phyloP scores from a whole-genome alignment of 2,113 vertebrate species.

The Neoarius graeffei region DNA sequence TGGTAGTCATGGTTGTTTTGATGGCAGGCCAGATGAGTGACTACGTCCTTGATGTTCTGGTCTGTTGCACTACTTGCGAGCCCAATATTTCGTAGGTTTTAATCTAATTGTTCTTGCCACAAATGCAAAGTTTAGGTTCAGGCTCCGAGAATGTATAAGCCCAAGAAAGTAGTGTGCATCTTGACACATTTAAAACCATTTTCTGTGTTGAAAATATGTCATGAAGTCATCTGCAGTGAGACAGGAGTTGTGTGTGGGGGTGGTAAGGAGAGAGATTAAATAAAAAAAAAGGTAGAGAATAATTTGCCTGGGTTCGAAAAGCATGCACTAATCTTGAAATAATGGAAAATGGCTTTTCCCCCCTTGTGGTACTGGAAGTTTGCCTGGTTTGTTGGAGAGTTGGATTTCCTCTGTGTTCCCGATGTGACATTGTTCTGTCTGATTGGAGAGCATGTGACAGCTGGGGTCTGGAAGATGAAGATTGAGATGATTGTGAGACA shows the following conservation, averaged over 20 bases:
- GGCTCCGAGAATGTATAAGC: background rate
- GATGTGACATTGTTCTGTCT: conserved; percentile 22
- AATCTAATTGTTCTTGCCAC: background rate
- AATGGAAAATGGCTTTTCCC: background rate
- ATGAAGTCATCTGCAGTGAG: background rate
- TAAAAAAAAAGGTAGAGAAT: background rate
- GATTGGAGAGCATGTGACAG: conserved; percentile 24
- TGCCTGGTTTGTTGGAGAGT: background rate
- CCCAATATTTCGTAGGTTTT: background rate
- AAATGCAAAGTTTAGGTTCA: background rate
- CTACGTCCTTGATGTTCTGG: too few species aligned
- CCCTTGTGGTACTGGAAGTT: background rate
- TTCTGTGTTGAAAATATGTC: background rate
- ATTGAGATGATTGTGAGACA: conserved; percentile 5
- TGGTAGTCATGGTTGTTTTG: too few species aligned
- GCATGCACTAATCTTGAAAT: background rate
- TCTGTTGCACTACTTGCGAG: background rate
- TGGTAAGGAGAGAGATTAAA: background rate
- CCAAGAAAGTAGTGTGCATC: background rate
- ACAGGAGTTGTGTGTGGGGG: background rate
- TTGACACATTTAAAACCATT: background rate
- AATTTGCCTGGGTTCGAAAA: background rate
- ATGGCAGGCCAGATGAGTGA: too few species aligned
- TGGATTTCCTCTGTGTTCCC: background rate
- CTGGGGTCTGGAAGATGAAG: conserved; percentile 22